These are phyloP conservation scores for Thymelicus acteon DNA, from an alignment of 2,888 invertebrate genomes.

Conservation along the genomic window DNA sequence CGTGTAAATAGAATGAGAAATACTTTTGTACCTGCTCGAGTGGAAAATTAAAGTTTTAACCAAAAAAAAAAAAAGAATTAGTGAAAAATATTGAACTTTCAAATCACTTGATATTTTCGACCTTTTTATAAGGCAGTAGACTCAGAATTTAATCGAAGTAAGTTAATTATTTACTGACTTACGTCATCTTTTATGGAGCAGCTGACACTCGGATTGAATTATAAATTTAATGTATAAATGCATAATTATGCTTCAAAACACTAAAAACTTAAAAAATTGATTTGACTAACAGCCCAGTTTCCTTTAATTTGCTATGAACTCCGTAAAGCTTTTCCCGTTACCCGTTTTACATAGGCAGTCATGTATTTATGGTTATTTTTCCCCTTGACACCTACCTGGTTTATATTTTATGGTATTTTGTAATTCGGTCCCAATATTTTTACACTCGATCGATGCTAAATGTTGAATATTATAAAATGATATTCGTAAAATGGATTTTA, in stretches of 20 bases:
- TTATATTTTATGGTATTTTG: slow-evolving; percentile 16
- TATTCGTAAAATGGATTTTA: too few relatives aligned
- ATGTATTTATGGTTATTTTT: slow-evolving; percentile 24
- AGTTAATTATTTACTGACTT: slow-evolving; percentile 34
- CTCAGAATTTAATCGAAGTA: slow-evolving; percentile 19
- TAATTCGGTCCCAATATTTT: slow-evolving; percentile 21
- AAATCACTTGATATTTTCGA: slow-evolving; percentile 35
- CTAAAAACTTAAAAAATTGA: slow-evolving; percentile 6
- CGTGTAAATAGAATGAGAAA: slow-evolving; percentile 69
- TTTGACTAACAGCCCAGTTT: slow-evolving; percentile 4
- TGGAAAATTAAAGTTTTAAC: slow-evolving; percentile 60
- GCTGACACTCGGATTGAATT: slow-evolving; percentile 17
- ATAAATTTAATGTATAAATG: slow-evolving; percentile 7
- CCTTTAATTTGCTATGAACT: slow-evolving; percentile 20
- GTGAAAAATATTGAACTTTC: slow-evolving; percentile 28
- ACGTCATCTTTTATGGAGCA: slow-evolving; percentile 27
- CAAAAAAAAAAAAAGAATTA: slow-evolving; percentile 45
- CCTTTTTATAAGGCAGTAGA: slow-evolving; percentile 33
- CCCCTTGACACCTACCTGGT: slow-evolving; percentile 12
- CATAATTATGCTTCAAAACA: background rate
- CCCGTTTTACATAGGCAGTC: slow-evolving; percentile 18
- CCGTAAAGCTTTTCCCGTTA: slow-evolving; percentile 10
- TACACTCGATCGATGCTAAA: background rate
- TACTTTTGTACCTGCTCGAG: slow-evolving; percentile 80
- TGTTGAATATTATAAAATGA: background rate